Conservation (phyloP, 2,888 invertebrate species). For the Tetragnatha montana region DNA sequence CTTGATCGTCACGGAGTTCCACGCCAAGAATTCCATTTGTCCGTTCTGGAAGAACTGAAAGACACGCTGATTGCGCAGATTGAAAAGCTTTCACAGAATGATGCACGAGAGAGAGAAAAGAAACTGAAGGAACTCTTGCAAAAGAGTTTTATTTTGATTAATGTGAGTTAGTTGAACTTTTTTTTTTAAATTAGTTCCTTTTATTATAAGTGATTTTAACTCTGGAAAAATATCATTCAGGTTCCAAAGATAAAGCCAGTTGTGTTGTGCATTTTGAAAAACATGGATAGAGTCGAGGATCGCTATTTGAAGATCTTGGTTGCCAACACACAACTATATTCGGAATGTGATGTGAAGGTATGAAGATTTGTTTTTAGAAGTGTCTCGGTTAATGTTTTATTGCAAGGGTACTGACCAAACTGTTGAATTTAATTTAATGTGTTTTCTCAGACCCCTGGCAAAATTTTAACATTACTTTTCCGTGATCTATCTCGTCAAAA, state of each 20-base stretch:
- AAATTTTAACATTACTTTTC: neutral
- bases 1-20: conserved; percentile 95
- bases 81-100: conserved; percentile 87
- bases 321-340: conserved; percentile 90
- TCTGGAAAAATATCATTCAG: conserved; percentile 37
- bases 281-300: conserved; percentile 94
- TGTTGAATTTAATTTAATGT: neutral
- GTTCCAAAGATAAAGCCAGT: conserved; percentile 86
- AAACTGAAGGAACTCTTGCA: conserved; percentile 91
- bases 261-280: conserved; percentile 94
- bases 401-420: neutral
- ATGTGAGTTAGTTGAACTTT: conserved; percentile 80
- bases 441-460: neutral
- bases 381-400: neutral
- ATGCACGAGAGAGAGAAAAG: conserved; percentile 82
- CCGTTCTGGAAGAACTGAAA: conserved; percentile 88
- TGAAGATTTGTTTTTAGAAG: neutral
- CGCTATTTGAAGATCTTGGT: conserved; percentile 83
- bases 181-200: neutral
- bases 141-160: conserved; percentile 95
- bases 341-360: conserved; percentile 89
- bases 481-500: no score
- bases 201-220: neutral
- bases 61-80: conserved; percentile 86
- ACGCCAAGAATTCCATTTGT: conserved; percentile 94